These are phyloP conservation scores for Scyliorhinus canicula DNA, from an alignment of 2,797 vertebrate genomes.

Conservation along the genomic window DNA sequence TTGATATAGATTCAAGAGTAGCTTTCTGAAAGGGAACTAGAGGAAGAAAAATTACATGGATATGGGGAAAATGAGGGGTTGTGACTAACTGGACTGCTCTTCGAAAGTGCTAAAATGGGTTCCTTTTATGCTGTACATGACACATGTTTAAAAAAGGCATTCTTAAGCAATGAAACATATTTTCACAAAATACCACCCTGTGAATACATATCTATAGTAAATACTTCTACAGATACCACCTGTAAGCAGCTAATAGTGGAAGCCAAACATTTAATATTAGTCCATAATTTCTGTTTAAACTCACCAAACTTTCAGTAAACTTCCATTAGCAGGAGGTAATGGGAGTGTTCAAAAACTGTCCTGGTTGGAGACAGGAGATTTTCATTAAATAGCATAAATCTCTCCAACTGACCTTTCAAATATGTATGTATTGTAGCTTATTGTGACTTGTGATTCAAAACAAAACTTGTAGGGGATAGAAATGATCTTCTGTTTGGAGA, in stretches of 20 bases:
- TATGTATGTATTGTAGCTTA: not conserved
- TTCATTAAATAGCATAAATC: not conserved
- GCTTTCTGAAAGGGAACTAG: not conserved
- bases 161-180: not conserved
- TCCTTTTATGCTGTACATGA: not conserved
- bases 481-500: not conserved
- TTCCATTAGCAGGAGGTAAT: no score
- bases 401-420: not conserved
- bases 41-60: not conserved
- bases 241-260: not conserved
- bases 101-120: not conserved
- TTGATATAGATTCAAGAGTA: not conserved
- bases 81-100: not conserved
- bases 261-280: not conserved
- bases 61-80: not conserved
- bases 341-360: not conserved
- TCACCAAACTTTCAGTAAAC: not conserved
- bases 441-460: not conserved
- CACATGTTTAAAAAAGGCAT: not conserved
- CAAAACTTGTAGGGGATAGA: not conserved
- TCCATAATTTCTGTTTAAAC: not conserved
- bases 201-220: not conserved
- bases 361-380: not conserved
- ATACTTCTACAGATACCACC: not conserved
- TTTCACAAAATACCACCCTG: not conserved